These are phyloP conservation scores for Drosophila pseudotakahashii DNA, from an alignment of 2,888 invertebrate genomes.

Conservation along the genomic window DNA sequence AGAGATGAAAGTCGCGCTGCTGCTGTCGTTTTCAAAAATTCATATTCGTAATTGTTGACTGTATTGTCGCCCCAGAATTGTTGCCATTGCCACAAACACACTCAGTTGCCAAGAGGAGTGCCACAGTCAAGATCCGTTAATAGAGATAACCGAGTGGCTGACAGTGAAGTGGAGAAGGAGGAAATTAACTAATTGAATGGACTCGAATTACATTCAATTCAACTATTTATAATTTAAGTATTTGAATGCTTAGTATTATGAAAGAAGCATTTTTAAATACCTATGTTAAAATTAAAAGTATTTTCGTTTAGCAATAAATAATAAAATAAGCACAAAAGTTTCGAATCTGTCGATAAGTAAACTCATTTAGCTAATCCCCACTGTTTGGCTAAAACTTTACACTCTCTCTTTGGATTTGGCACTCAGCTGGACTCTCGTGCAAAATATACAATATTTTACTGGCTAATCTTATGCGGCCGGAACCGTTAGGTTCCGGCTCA, in stretches of 20 bases:
- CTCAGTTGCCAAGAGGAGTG: slow-evolving; percentile 46
- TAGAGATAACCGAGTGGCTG: slow-evolving; percentile 11
- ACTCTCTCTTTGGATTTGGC: slow-evolving; percentile 51
- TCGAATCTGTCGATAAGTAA: too few relatives aligned
- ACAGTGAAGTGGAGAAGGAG: slow-evolving; percentile 1
- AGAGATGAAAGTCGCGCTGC: slow-evolving; percentile 52
- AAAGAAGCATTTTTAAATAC: background rate
- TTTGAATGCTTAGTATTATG: background rate
- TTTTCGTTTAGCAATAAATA: too few relatives aligned
- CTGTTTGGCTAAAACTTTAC: slow-evolving; percentile 55
- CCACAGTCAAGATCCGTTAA: slow-evolving; percentile 54
- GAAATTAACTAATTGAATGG: slow-evolving; percentile 23
- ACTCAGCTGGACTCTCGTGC: slow-evolving; percentile 50
- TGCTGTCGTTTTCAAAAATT: slow-evolving; percentile 77
- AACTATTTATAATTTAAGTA: background rate
- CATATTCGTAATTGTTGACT: slow-evolving; percentile 80
- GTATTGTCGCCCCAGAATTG: slow-evolving; percentile 67
- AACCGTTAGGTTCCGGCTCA: slow-evolving; percentile 69
- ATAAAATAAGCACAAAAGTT: too few relatives aligned
- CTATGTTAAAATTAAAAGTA: too few relatives aligned
- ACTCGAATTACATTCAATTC: background rate
- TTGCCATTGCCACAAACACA: slow-evolving; percentile 36
- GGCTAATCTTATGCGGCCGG: slow-evolving; percentile 73
- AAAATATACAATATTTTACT: slow-evolving; percentile 64
- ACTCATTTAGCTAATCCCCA: slow-evolving; percentile 8